Percentiles rank a stretch among this genome's conserved stretches.
These are phyloP conservation scores for Onychomys leucogaster DNA, from an alignment of 2,797 vertebrate genomes.

Conservation along the genomic window DNA sequence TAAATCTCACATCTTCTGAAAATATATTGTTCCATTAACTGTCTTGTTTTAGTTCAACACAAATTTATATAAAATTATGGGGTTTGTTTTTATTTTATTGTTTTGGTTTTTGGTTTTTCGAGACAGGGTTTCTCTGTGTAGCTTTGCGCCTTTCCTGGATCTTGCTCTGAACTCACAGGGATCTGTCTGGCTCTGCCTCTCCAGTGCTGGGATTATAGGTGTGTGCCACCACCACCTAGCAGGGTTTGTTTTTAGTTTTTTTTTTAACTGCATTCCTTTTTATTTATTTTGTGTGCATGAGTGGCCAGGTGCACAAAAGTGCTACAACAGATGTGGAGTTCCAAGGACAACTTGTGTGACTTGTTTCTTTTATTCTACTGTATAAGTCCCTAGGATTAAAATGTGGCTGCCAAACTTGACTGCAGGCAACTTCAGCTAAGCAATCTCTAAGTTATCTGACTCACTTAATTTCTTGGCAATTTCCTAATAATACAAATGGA, in stretches of 20 bases:
- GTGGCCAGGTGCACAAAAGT: rapidly evolving
- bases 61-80: neutral
- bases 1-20: neutral
- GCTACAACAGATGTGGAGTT: no score
- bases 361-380: neutral
- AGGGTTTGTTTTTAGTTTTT: neutral
- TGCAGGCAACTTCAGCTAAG: no score
- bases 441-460: neutral
- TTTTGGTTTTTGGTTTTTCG: no score
- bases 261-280: neutral
- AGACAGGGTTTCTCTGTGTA: no score
- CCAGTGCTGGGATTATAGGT: no score
- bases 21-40: neutral
- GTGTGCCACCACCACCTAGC: no score
- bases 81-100: neutral
- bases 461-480: neutral
- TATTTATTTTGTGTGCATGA: neutral
- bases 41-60: neutral
- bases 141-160: no score
- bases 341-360: neutral
- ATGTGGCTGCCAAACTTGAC: rapidly evolving
- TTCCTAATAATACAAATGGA: neutral
- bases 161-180: no score
- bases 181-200: no score
- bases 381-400: neutral